phyloP scores from a whole-genome alignment of 1,140 invertebrate genomes.

The Cydia splendana region DNA sequence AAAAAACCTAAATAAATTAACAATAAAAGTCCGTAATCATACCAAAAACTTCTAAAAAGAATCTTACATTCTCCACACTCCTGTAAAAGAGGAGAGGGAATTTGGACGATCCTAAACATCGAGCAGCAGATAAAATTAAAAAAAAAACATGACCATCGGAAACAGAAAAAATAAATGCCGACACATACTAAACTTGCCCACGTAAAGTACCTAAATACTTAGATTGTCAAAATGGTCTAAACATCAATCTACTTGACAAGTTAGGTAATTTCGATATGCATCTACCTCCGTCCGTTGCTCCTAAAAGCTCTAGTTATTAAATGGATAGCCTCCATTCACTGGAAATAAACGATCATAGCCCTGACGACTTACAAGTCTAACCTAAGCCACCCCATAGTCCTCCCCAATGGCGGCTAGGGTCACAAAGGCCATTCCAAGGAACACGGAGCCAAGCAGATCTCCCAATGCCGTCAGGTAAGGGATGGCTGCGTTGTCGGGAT shows the following conservation, averaged over 20 bases:
- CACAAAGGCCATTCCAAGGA: slow-evolving; percentile 92
- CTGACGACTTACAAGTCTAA: slow-evolving; percentile 4
- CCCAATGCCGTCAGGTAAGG: slow-evolving; percentile 97
- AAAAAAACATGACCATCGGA: too few relatives aligned
- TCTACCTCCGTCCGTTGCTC: too few relatives aligned
- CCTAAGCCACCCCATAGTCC: slow-evolving; percentile 76
- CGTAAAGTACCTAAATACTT: too few relatives aligned
- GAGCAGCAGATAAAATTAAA: not conserved
- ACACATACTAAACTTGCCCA: too few relatives aligned
- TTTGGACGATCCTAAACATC: not conserved
- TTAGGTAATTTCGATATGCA: too few relatives aligned
- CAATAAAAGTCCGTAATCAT: not conserved
- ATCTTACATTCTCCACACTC: not conserved
- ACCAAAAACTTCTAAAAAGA: not conserved
- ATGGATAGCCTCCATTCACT: slow-evolving; percentile 39
- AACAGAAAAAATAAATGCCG: too few relatives aligned
- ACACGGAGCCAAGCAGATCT: slow-evolving; percentile 93
- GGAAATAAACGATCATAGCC: slow-evolving; percentile 33
- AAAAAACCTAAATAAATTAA: too few relatives aligned
- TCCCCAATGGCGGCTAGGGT: slow-evolving; percentile 86
- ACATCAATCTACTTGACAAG: too few relatives aligned
- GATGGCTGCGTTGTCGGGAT: slow-evolving; percentile 98
- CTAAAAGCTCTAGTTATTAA: not conserved
- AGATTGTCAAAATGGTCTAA: too few relatives aligned
- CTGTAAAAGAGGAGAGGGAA: not conserved